Evolutionary conservation across 2,113 vertebrate genomes (phyloP), one percentile per base, ranked within the genome.

Genomic region (Halichoerus grypus): DNA sequence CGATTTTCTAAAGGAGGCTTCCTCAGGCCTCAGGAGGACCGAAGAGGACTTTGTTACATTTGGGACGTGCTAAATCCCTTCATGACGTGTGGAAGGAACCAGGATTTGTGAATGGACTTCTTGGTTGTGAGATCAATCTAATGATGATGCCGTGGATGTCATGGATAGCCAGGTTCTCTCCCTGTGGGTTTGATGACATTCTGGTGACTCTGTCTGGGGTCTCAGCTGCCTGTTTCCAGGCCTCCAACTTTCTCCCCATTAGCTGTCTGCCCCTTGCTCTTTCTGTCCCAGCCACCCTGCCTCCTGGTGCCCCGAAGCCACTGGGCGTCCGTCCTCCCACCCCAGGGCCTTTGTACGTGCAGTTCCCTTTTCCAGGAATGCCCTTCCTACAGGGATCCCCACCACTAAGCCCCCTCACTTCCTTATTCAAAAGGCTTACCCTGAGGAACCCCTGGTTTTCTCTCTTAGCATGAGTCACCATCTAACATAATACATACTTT

Each of bases 261-360:
- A 33, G 71, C 59, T 51, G 18, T 51, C 39, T 6, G 19, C 76
- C 33, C 1, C 36, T 31, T 1, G 36, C 28, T 28, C 77, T 46
- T 19, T 21, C 42, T 28, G 14, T 36, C n/a, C 31, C 1, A 10
- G 49, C 61, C 8, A 2, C 36, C 7, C 28, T 0, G 0, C 4
- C 1, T 18, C 74, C 39, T 16, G 0, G 11, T 3, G 5, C 67
- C n/a, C 31, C 2, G 0, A 0, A 59, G 7, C 4, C 15, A 15
- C 19, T 1, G 16, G 3, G 21, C 4, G 0, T 4, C 36, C 46
- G 7, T 46, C 46, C 24, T 36, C 18, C 31, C 7, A 49, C 36
- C 49, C 59, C n/a, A 28, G 15, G 49, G 36, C 57, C 94, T 86
- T 59, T 49, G 81, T 33, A 91, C 15, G 4, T 1, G 2, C 7